Evolutionary conservation across 2,797 vertebrate genomes (phyloP), one percentile per base, ranked within the genome.

Genomic region (Acrossocheilus fasciatus): DNA sequence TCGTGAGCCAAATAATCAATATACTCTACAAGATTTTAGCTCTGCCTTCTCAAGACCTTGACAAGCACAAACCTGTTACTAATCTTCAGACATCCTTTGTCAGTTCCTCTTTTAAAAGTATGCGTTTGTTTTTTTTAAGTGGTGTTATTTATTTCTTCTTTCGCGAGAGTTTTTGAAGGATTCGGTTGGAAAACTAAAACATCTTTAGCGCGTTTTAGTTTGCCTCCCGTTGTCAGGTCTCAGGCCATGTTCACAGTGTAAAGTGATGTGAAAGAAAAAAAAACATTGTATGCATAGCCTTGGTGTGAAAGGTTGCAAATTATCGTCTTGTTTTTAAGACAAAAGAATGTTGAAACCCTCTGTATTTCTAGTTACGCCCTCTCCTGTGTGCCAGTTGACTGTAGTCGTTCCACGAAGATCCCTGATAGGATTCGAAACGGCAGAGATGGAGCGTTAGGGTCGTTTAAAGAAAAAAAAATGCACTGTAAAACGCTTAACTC

Each of bases 51-150:
- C 93, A 95, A 95, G 94, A 96, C 94, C 94, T 95, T 96, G 95
- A 96, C 95, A 96, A 96, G 96, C 96, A 96, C 96, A 96, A 96
- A 96, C 93, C 93, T 95, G 93, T 95, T 94, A 95, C 92, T 95
- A 94, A 95, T 92, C 92, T 93, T 94, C 89, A 93, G 92, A 92
- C 72, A 94, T 89, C 90, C 91, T 92, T 91, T 93, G 92, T 94
- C 90, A 93, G 93, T 95, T 95, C 91, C 92, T 94, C 93, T 93
- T 90, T 91, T 81, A 91, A 91, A 88, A 91, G 88, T 91, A 88
- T 93, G 92, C 88, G 85, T 81, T 91, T 94, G 43, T 95, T 94
- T 92, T 92, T 92, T 84, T 76, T 43, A 74, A 94, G 93, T 89
- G 87, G 82, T 94, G 87, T 95, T 94, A 95, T 96, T 96, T 95